phyloP scores from a whole-genome alignment of 1,140 invertebrate species.

The silkworm (Bombyx mori) region DNA sequence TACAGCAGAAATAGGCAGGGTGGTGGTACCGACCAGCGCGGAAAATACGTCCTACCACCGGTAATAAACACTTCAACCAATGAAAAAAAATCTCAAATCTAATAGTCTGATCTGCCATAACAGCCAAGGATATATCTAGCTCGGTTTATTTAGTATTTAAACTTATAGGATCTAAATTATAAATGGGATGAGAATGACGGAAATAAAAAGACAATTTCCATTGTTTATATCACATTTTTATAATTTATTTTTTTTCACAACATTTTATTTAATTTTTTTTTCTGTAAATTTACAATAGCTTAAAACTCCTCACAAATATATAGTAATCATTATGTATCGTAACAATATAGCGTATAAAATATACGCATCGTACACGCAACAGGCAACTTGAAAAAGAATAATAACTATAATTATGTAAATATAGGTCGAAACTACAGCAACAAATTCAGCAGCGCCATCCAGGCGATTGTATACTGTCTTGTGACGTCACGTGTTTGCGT shows the following conservation, averaged over 20 bases:
- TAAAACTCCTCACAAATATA: conserved; percentile 71
- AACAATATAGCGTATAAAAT: conserved; percentile 38
- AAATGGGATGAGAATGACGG: not conserved
- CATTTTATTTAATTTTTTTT: conserved; percentile 63
- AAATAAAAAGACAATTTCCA: conserved; percentile 47
- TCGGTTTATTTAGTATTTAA: too few relatives aligned
- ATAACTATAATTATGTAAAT: conserved; percentile 56
- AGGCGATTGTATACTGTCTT: too few relatives aligned
- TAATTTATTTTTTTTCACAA: conserved; percentile 66
- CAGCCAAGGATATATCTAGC: too few relatives aligned
- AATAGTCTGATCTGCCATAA: too few relatives aligned
- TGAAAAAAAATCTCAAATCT: too few relatives aligned
- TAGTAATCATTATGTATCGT: conserved; percentile 51
- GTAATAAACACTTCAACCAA: too few relatives aligned
- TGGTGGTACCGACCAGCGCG: not conserved
- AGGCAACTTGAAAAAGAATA: conserved; percentile 60
- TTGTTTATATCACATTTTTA: conserved; percentile 70
- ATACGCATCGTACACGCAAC: conserved; percentile 33
- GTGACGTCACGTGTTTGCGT: too few relatives aligned
- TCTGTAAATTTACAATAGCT: conserved; percentile 72
- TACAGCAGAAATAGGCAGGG: too few relatives aligned
- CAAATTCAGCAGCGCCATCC: too few relatives aligned
- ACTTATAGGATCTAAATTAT: too few relatives aligned
- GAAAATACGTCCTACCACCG: not conserved
- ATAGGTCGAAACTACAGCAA: conserved; percentile 17